Conservation (phyloP, 2,888 invertebrate genomes). For the Epirrita christyi region DNA sequence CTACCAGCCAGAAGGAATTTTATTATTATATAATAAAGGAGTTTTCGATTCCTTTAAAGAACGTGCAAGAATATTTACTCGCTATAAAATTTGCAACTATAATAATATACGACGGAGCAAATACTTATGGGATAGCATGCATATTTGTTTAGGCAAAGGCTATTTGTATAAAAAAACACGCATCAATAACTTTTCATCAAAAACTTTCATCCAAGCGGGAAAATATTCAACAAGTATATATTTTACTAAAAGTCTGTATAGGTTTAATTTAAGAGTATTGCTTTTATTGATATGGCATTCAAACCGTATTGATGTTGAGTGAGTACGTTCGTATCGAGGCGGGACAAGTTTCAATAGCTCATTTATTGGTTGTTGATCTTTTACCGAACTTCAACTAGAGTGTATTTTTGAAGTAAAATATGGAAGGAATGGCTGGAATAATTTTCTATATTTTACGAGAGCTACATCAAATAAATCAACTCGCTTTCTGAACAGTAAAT, state of each 20-base stretch:
- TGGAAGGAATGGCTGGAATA: constrained; percentile 3
- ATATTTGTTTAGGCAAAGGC: background rate
- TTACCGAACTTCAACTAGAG: constrained; percentile 1
- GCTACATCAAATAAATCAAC: background rate
- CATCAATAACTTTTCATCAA: constrained; percentile 1
- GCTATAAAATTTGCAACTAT: no score
- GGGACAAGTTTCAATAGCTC: constrained; percentile 5
- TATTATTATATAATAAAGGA: no score
- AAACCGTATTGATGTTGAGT: constrained; percentile 4
- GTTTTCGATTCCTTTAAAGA: no score
- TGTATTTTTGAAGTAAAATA: constrained; percentile 6
- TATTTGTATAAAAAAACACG: background rate
- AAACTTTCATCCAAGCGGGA: background rate
- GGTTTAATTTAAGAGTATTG: constrained; percentile 10
- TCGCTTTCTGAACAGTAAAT: background rate
- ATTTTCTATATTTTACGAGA: constrained; percentile 1
- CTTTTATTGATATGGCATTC: constrained; percentile 13
- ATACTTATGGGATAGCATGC: background rate
- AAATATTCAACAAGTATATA: constrained; percentile 2
- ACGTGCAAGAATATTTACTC: no score
- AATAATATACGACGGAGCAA: no score
- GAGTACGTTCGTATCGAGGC: constrained; percentile 1
- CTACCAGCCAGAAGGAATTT: background rate
- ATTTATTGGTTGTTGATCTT: constrained; percentile 11
- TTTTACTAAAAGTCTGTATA: constrained; percentile 1